Percentiles rank a stretch among this genome's conserved stretches.
phyloP scores from a whole-genome alignment of 2,888 invertebrate genomes.

The Leptura quadrifasciata region DNA sequence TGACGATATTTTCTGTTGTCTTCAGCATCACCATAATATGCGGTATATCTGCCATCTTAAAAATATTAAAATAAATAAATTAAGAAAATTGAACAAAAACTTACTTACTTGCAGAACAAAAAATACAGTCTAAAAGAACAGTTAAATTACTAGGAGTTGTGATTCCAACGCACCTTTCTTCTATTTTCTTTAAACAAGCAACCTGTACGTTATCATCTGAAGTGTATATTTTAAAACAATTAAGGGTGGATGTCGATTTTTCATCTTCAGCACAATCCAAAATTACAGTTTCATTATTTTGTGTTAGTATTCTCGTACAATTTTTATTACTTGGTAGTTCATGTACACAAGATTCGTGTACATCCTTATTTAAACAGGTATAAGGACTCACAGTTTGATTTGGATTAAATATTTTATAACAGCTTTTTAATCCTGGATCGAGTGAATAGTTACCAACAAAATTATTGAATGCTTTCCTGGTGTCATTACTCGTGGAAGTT shows the following conservation, averaged over 20 bases:
- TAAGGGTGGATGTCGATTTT: not conserved
- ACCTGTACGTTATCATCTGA: not conserved
- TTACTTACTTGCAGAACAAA: conserved; percentile 2
- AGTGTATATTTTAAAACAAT: conserved; percentile 18
- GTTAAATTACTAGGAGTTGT: conserved; percentile 18
- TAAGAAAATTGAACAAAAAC: not conserved
- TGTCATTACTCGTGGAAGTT: not conserved
- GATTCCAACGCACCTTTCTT: conserved; percentile 17
- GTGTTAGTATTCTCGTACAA: conserved; percentile 13
- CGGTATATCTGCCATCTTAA: no score
- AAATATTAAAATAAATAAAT: no score
- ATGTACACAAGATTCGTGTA: not conserved
- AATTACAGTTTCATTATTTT: conserved; percentile 15
- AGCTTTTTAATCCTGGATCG: conserved; percentile 20
- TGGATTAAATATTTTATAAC: conserved; percentile 23
- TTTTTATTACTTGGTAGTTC: not conserved
- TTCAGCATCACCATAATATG: not conserved
- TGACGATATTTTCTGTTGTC: not conserved
- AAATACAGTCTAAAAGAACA: conserved; percentile 9
- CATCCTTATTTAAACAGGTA: conserved; percentile 13
- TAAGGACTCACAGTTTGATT: conserved; percentile 17
- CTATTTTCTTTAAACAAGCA: conserved; percentile 1
- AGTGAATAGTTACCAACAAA: conserved; percentile 17
- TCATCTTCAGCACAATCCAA: not conserved
- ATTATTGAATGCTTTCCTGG: conserved; percentile 1